phyloP scores from a whole-genome alignment of 2,113 vertebrate genomes.

The Lamprologus ornatipinnis region DNA sequence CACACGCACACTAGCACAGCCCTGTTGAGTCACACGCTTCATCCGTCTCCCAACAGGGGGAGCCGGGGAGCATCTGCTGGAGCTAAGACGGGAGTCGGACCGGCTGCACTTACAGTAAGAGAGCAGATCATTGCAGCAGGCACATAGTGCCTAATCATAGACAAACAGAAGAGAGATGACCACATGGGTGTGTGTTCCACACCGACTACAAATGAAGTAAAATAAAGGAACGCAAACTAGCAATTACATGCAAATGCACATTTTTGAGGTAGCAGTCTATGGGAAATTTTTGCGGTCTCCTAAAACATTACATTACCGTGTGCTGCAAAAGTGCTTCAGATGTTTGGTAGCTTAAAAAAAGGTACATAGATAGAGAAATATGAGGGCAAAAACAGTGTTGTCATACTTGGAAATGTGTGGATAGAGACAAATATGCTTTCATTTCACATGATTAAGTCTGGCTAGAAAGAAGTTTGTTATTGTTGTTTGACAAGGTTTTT shows the following conservation, averaged over 20 bases:
- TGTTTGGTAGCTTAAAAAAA: neutral
- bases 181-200: slow-evolving; percentile 32
- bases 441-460: neutral
- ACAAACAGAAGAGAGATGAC: slow-evolving; percentile 19
- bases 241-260: slow-evolving; percentile 60
- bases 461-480: neutral
- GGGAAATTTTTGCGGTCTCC: slow-evolving; percentile 1
- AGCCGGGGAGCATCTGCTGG: slow-evolving; percentile 61
- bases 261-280: slow-evolving; percentile 35
- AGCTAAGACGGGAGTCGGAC: neutral
- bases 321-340: slow-evolving; percentile 2
- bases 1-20: slow-evolving; percentile 23
- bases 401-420: neutral
- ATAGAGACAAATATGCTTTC: neutral
- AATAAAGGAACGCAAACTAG: slow-evolving; percentile 23
- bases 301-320: neutral
- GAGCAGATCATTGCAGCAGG: slow-evolving; percentile 14
- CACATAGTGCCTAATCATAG: slow-evolving; percentile 27
- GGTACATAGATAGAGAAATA: neutral
- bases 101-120: slow-evolving; percentile 10
- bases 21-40: slow-evolving; percentile 65
- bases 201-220: slow-evolving; percentile 29
- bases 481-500: neutral
- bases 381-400: neutral
- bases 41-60: slow-evolving; percentile 76